These are phyloP conservation scores for Plotosus lineatus DNA, from an alignment of 2,113 vertebrate species.

Conservation along the genomic window DNA sequence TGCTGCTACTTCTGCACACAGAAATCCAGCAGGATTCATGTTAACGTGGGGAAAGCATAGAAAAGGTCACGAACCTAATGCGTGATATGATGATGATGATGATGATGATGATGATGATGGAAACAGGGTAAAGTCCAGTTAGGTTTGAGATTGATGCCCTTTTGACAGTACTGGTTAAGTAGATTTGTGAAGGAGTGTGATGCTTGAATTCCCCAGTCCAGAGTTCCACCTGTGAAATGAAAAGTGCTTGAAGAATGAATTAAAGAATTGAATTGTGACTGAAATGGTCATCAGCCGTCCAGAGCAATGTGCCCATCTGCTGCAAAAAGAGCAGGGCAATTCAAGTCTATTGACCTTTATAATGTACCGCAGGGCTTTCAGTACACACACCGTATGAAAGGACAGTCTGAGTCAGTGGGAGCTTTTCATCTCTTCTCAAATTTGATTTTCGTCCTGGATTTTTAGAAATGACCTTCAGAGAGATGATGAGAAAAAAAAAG, in stretches of 20 bases:
- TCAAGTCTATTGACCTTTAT: constrained; percentile 45
- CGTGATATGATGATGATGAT: not conserved
- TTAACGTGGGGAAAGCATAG: not conserved
- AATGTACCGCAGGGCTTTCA: constrained; percentile 32
- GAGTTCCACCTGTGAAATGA: constrained; percentile 18
- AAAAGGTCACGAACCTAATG: not conserved
- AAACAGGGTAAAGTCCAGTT: not conserved
- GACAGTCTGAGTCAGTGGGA: constrained; percentile 8
- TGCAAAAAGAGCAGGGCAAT: constrained; percentile 47
- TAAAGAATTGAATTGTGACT: constrained; percentile 42
- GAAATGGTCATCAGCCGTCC: constrained; percentile 43
- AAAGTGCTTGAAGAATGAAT: constrained; percentile 51
- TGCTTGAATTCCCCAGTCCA: constrained; percentile 9
- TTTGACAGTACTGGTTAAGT: constrained; percentile 14
- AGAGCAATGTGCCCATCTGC: constrained; percentile 53
- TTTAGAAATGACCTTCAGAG: constrained; percentile 41
- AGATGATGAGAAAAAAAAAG: not conserved
- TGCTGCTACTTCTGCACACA: no score
- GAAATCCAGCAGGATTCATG: not conserved
- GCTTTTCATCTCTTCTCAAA: constrained; percentile 34
- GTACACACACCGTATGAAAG: constrained; percentile 29
- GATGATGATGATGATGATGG: not conserved
- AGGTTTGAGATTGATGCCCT: constrained; percentile 28
- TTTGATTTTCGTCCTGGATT: constrained; percentile 29
- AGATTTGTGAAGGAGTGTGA: not conserved